A percentile compares a stretch with the other conserved stretches of the same genome.
Evolutionary conservation across 2,797 vertebrate species (phyloP).

Genomic region (Octomys mimax): DNA sequence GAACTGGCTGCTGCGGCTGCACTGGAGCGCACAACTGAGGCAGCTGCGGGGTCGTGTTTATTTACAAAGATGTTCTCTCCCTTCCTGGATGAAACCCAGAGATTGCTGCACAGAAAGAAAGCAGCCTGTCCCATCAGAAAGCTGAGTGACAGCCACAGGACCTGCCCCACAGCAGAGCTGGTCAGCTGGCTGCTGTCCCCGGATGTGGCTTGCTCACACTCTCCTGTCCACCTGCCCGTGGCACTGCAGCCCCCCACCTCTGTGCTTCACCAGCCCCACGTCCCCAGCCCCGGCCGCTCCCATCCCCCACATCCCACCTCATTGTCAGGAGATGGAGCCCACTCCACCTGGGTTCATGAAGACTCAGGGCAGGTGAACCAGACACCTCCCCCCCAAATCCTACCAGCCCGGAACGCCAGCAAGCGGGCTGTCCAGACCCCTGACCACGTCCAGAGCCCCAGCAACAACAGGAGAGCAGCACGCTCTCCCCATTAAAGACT

Average conservation of each 20-base stretch:
- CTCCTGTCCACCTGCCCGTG: background rate
- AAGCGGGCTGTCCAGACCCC: fast-evolving
- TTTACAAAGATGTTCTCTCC: conserved; percentile 34
- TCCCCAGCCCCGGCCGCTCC: background rate
- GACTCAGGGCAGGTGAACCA: background rate
- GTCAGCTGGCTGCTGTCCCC: background rate
- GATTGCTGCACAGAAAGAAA: conserved; percentile 52
- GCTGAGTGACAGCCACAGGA: conserved; percentile 58
- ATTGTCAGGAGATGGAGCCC: background rate
- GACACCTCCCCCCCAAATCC: background rate
- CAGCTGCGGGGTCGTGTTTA: background rate
- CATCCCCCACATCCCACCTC: background rate
- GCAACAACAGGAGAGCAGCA: background rate
- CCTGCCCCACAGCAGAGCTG: background rate
- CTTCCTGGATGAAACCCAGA: conserved; percentile 78
- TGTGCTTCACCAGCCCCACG: background rate
- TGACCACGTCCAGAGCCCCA: background rate
- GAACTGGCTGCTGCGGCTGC: background rate
- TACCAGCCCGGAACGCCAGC: background rate
- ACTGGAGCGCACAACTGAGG: background rate
- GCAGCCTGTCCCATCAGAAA: conserved; percentile 52
- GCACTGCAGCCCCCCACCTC: background rate
- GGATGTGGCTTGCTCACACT: background rate
- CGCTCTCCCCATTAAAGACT: background rate
- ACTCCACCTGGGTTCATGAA: background rate